These are phyloP conservation scores for Drosophila ustulata DNA, from an alignment of 2,888 invertebrate species.

Conservation along the genomic window DNA sequence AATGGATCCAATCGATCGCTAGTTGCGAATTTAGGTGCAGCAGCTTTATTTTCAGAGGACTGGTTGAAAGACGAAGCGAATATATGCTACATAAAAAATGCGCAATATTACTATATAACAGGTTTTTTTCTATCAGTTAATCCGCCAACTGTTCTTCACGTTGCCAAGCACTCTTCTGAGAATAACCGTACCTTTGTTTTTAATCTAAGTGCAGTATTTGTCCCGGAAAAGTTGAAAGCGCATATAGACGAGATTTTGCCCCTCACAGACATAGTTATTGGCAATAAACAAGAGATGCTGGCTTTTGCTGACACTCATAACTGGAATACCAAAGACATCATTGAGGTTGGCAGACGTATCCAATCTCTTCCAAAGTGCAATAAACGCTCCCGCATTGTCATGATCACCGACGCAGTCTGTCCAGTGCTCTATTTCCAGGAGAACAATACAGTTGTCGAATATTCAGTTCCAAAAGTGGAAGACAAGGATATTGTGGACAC, in stretches of 20 bases:
- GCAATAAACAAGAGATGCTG: slow-evolving; percentile 66
- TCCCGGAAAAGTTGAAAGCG: slow-evolving; percentile 39
- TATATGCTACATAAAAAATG: slow-evolving; percentile 45
- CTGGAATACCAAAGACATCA: slow-evolving; percentile 58
- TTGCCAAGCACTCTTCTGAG: slow-evolving; percentile 34
- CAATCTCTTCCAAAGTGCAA: slow-evolving; percentile 57
- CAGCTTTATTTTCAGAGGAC: slow-evolving; percentile 51
- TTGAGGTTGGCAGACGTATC: slow-evolving; percentile 55
- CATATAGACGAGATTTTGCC: slow-evolving; percentile 41
- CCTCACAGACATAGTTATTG: slow-evolving; percentile 56
- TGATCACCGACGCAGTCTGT: slow-evolving; percentile 59
- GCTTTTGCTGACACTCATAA: slow-evolving; percentile 44
- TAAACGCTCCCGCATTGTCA: slow-evolving; percentile 39
- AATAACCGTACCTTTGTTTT: slow-evolving; percentile 45
- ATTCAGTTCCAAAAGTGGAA: slow-evolving; percentile 59
- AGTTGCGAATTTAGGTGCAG: slow-evolving; percentile 69
- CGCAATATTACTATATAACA: slow-evolving; percentile 55
- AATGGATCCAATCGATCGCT: slow-evolving; percentile 50
- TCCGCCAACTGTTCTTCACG: slow-evolving; percentile 20
- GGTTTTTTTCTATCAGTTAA: slow-evolving; percentile 71
- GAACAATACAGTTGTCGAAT: slow-evolving; percentile 54
- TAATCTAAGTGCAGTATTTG: slow-evolving; percentile 71
- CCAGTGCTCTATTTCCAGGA: slow-evolving; percentile 62
- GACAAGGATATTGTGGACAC: slow-evolving; percentile 50
- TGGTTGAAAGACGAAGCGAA: slow-evolving; percentile 54